These are phyloP conservation scores for Pseudotriccus pelzelni DNA, from an alignment of 2,797 vertebrate genomes.

Conservation along the genomic window DNA sequence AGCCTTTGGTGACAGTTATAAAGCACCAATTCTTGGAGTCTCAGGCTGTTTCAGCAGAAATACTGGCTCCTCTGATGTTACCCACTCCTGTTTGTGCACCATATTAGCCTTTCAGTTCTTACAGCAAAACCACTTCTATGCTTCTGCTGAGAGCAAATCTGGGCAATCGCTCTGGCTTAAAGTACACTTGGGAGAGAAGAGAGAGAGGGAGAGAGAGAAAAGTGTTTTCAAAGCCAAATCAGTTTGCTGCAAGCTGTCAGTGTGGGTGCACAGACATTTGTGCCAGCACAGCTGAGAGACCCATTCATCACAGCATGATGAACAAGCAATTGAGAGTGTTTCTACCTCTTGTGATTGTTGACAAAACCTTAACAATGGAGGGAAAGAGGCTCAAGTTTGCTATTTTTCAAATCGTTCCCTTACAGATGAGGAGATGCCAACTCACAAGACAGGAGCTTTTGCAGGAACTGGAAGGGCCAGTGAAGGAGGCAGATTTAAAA, in stretches of 20 bases:
- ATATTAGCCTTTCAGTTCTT: not conserved
- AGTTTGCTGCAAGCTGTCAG: not conserved
- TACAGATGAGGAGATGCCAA: not conserved
- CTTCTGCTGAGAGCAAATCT: not conserved
- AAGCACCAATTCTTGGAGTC: not conserved
- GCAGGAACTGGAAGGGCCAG: not conserved
- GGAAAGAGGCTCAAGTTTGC: not conserved
- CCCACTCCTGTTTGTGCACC: not conserved
- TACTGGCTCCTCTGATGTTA: not conserved
- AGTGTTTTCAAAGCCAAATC: constrained; percentile 10
- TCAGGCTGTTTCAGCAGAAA: not conserved
- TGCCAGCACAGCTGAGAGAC: not conserved
- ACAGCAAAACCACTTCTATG: not conserved
- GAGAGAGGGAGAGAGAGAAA: not conserved
- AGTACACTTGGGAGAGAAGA: not conserved
- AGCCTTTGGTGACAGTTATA: not conserved
- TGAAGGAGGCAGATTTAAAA: constrained; percentile 41
- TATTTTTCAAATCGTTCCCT: constrained; percentile 23
- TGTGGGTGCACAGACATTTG: not conserved
- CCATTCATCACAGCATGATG: not conserved
- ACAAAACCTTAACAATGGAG: constrained; percentile 21
- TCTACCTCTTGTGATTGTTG: constrained; percentile 37
- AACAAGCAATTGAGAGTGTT: constrained; percentile 35
- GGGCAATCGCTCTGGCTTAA: not conserved
- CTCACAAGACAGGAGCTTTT: not conserved